Base-by-base conservation (phyloP, 92 coral and sea anemone genomes). In the Porites rus region DNA sequence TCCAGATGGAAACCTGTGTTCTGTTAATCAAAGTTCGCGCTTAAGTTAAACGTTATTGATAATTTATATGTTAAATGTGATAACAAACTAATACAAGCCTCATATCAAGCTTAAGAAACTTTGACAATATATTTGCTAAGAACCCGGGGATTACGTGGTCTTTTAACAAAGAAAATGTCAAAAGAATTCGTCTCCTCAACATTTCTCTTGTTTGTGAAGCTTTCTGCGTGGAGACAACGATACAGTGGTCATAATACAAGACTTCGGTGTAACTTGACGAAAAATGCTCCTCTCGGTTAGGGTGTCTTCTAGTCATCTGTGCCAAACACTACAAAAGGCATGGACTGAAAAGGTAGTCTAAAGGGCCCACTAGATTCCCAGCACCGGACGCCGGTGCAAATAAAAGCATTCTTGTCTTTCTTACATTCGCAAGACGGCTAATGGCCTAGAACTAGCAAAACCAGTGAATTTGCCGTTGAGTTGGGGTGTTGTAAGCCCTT, bases 351-450 rank as follows among this genome's bases (percentile, higher is more conserved):
- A 56, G 85, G n/a, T 10, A 69, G 4, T 58, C 56, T 7, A n/a
- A 63, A 63, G 58, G 63, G 54, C 59, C 64, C 82, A 19, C 51
- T 61, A 77, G 46, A 13, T 28, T 52, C 38, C 11, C 56, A 81
- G 74, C 77, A 18, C 77, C 74, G 10, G 76, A 53, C 8, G 77
- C 77, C 70, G 78, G 77, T 70, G 19, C 43, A 31, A 58, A 69
- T 19, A 13, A 21, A 58, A 81, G 67, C 56, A 68, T 52, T 38
- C 46, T 74, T 62, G 54, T 24, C 65, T 53, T 72, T 63, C 69
- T 43, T 18, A 77, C 65, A 38, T 38, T 52, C 31, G 73, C 38
- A n/a, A 64, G 65, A 51, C 62, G 21, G 77, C 75, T 38, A 58
- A 81, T 38, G 10, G 56, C 70, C 77, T 70, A 62, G 69, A 11